Base-by-base conservation (phyloP, 2,113 vertebrate species). In the Lates calcarifer region DNA sequence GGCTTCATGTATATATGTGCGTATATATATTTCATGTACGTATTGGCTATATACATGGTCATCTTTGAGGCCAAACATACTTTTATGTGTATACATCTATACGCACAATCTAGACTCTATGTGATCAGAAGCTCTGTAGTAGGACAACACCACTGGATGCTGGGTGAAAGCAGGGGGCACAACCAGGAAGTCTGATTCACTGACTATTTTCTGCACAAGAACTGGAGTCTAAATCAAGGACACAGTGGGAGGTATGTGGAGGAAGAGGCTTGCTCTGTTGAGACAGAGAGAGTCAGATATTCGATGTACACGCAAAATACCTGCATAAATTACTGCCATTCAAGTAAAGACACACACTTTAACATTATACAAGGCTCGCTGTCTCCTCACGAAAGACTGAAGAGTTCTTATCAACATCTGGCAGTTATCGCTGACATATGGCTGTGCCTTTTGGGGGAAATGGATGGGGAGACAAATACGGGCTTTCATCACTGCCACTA, bases 161-260 rank as follows among this genome's bases (percentile, higher is more conserved):
- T 28, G 58, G 55, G 61, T 60, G 55, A 71, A 78, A 73, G 71
- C 76, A 81, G 64, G 82, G 72, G 79, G 24, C 63, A 77, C 24
- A 81, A 70, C 67, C 87, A 85, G 89, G 89, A 91, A 91, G 85
- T 83, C 58, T 67, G 89, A 74, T 85, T 90, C 87, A 69, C 69
- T 81, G 90, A 83, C 80, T 88, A 72, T 86, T 83, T 82, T 56
- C 37, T 7, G 0, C 65, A 58, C 37, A 33, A 60, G 69, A 77
- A 62, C 24, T 71, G 49, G 67, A 84, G 73, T 88, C 85, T 81
- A 84, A 90, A 92, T 90, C 83, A 87, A 78, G 64, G 35, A 64
- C 77, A 22, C 77, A 79, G 84, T 68, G 28, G 85, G 84, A 65
- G 87, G 77, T 56, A 39, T 90, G 78, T 78, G 74, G 56, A 81